Evolutionary conservation across 2,797 vertebrate species (phyloP).

Genomic region (Myotis daubentonii): DNA sequence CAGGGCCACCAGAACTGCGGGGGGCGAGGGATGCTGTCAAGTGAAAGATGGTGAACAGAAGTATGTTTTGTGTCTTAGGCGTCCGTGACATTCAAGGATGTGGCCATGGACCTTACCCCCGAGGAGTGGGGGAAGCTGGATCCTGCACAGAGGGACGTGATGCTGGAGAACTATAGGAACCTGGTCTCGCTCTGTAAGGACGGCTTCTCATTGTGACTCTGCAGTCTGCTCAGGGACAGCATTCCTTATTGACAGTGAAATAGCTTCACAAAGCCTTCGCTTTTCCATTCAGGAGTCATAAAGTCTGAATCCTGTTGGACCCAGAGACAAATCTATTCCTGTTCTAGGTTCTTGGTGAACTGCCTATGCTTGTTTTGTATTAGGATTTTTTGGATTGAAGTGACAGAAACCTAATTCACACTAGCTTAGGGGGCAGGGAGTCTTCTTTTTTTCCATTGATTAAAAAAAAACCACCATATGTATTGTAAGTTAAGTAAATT

Average conservation of each 20-base stretch:
- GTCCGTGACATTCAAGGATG: constrained; percentile 76
- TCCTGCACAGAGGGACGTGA: constrained; percentile 66
- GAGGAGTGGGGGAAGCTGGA: constrained; percentile 79
- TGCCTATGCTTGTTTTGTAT: neutral
- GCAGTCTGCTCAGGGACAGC: neutral
- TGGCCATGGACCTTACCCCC: constrained; percentile 80
- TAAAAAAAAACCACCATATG: neutral
- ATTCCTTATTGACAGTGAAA: neutral
- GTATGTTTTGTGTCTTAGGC: constrained; percentile 70
- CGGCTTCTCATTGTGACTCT: neutral
- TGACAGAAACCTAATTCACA: constrained; percentile 2
- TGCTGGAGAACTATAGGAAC: constrained; percentile 78
- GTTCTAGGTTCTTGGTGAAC: neutral
- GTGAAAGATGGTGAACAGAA: neutral
- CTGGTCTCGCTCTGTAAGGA: constrained; percentile 79
- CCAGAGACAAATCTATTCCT: neutral
- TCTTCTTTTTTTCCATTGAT: neutral
- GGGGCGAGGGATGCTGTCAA: neutral
- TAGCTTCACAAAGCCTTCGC: neutral
- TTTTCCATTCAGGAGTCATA: neutral
- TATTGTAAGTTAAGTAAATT: neutral
- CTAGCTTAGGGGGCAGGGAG: neutral
- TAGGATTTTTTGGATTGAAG: neutral
- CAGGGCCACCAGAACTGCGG: neutral
- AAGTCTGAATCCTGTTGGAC: neutral